Conservation (phyloP, 2,113 vertebrate species). For the Fulica atra region DNA sequence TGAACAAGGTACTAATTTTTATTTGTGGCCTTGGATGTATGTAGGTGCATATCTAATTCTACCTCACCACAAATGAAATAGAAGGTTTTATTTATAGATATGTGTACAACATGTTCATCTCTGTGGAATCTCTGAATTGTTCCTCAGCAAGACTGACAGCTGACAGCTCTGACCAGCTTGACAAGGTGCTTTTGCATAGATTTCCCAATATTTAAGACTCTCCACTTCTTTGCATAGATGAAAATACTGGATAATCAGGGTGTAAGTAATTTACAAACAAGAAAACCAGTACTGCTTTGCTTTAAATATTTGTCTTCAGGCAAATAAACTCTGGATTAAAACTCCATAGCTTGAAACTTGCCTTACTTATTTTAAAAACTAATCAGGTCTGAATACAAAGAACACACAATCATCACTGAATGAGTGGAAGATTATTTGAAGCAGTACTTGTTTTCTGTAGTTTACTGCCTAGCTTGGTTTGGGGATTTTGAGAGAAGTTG, state of each 20-base stretch:
- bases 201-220: not conserved
- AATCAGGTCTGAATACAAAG: not conserved
- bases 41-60: constrained; percentile 9
- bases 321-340: not conserved
- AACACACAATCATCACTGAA: not conserved
- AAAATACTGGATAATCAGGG: not conserved
- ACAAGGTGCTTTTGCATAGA: not conserved
- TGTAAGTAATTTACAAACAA: not conserved
- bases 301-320: not conserved
- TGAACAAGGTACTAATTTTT: not conserved
- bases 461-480: not conserved
- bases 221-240: not conserved
- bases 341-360: not conserved
- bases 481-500: not conserved
- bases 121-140: not conserved
- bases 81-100: constrained; percentile 28
- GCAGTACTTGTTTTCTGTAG: not conserved
- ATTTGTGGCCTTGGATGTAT: constrained; percentile 20
- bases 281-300: not conserved
- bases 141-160: constrained; percentile 9
- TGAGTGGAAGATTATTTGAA: not conserved
- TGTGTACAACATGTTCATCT: not conserved
- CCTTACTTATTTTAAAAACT: not conserved
- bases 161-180: constrained; percentile 24
- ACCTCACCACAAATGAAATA: not conserved